Conservation (phyloP, 2,888 invertebrate species). For the Pseudococcus viburni region DNA sequence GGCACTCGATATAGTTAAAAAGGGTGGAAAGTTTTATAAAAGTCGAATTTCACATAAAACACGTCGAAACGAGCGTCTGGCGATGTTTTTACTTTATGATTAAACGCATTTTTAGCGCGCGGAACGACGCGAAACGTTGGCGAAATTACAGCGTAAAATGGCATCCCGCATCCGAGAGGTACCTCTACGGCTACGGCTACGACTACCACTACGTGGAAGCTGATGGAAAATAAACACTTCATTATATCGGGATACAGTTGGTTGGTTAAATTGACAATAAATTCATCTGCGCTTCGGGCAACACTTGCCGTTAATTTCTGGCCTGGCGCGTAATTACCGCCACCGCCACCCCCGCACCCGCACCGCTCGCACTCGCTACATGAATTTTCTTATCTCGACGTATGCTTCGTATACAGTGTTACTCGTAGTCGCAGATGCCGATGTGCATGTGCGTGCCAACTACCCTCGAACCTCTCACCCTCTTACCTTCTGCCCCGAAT, state of each 20-base stretch:
- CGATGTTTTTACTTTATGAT: conserved; percentile 20
- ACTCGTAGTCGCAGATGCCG: neutral
- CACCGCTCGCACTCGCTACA: neutral
- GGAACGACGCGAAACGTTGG: neutral
- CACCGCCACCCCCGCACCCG: neutral
- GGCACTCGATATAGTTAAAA: neutral
- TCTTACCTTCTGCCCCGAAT: neutral
- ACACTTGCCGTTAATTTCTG: conserved; percentile 11
- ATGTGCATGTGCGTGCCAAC: neutral
- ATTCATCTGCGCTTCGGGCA: conserved; percentile 18
- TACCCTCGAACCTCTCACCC: too few species aligned
- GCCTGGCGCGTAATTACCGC: conserved; percentile 27
- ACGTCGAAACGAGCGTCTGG: neutral
- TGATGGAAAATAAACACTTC: conserved; percentile 35
- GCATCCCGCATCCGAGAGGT: neutral
- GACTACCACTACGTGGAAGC: neutral
- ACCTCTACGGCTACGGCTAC: neutral
- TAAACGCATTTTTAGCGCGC: neutral
- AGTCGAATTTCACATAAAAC: conserved; percentile 8
- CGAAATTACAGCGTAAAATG: conserved; percentile 26
- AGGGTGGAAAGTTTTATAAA: neutral
- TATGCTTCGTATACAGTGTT: neutral
- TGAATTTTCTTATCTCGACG: conserved; percentile 22
- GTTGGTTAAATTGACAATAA: conserved; percentile 31
- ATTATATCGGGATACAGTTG: conserved; percentile 25